Percentiles rank a stretch among this genome's conserved stretches.
phyloP scores from a whole-genome alignment of 2,113 vertebrate genomes.

The Gymnarchus niloticus region DNA sequence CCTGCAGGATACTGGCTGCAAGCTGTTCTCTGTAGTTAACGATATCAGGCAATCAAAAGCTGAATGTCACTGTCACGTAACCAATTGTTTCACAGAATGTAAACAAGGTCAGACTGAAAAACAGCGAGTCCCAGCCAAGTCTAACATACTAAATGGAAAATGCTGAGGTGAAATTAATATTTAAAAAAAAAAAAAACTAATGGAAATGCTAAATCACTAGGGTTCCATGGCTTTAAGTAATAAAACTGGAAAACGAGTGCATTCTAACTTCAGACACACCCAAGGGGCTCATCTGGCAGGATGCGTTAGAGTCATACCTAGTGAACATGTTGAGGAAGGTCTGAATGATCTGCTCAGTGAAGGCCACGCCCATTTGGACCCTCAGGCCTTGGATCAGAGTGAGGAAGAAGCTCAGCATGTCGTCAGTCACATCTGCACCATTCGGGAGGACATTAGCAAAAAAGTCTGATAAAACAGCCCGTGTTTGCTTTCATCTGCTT shows the following conservation, averaged over 20 bases:
- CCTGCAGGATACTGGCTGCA: constrained; percentile 91
- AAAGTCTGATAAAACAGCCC: not conserved
- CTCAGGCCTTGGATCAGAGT: constrained; percentile 90
- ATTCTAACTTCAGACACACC: not conserved
- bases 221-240: not conserved
- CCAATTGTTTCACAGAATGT: not conserved
- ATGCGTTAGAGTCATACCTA: constrained; percentile 65
- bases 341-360: constrained; percentile 96
- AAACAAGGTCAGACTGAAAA: not conserved
- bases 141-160: not conserved
- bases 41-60: not conserved
- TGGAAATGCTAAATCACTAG: not conserved
- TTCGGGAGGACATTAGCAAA: not conserved
- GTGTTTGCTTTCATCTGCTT: not conserved
- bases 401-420: constrained; percentile 97
- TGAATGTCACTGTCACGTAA: not conserved
- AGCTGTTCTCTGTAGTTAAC: constrained; percentile 77
- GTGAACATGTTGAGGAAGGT: constrained; percentile 99
- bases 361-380: constrained; percentile 96
- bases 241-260: not conserved
- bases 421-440: constrained; percentile 83
- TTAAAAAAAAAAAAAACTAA: not conserved
- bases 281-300: not conserved
- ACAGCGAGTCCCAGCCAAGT: not conserved
- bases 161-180: not conserved